Evolutionary conservation across 1,140 invertebrate genomes (phyloP), one percentile per base, ranked within the genome.

Genomic region (Danaus plexippus): DNA sequence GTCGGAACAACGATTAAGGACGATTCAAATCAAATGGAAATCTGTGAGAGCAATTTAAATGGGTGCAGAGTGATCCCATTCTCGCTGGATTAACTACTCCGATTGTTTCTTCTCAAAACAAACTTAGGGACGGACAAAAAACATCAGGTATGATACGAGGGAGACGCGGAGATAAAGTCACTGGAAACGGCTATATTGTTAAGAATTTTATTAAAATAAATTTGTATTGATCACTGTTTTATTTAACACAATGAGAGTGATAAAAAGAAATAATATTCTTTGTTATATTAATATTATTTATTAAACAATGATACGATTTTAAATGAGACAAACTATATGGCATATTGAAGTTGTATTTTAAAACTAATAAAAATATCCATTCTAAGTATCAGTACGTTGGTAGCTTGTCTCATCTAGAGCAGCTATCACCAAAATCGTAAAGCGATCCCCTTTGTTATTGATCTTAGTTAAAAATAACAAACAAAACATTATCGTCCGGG

Each of bases 51-150:
- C 71, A 77, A 76, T 80, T 75, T 83, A 80, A 85, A 80, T 81
- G 76, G 67, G 71, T 57, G 49, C 52, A 44, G 69, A 69, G 56
- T 69, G 68, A 76, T 67, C 72, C 74, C 62, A 70, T 69, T 71
- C 54, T 57, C 51, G 64, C 59, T 49, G 63, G 73, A 75, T 75
- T 73, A 76, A 75, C 75, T 73, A 82, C 82, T 81, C 78, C 68
- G 65, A 67, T 69, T 77, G 73, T 78, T 80, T 67, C 63, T 62
- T 73, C 68, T 72, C 66, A 63, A 81, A 84, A 82, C 77, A 82
- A 48, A 55, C 46, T 52, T 53, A 64, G 58, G 63, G 63, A 69
- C 59, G 47, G 69, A 85, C 74, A 85, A 83, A 85, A 85, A 83
- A 81, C 72, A 80, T 69, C 77, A 79, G 77, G 80, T 67, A 69